phyloP scores from a whole-genome alignment of 2,888 invertebrate genomes.

The Hypomecis punctinalis region DNA sequence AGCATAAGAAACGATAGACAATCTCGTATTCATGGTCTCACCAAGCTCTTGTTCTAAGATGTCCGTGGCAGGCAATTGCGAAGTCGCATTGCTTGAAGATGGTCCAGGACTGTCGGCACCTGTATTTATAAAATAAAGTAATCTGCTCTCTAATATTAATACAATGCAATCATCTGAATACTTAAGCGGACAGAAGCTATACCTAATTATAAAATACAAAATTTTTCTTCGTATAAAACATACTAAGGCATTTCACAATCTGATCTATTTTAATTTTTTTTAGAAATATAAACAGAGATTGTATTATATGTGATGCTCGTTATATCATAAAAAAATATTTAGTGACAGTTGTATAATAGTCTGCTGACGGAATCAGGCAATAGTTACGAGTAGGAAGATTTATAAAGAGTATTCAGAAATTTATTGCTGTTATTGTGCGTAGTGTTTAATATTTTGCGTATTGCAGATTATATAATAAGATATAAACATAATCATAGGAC shows the following conservation, averaged over 20 bases:
- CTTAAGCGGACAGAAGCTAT: no score
- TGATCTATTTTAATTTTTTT: background rate
- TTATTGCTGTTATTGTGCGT: slow-evolving; percentile 25
- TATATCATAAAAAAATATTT: slow-evolving; percentile 15
- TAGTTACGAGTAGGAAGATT: slow-evolving; percentile 22
- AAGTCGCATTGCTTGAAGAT: slow-evolving; percentile 61
- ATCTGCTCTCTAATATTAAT: slow-evolving; percentile 40
- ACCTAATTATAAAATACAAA: background rate
- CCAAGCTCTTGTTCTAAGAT: slow-evolving; percentile 76
- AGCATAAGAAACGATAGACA: background rate
- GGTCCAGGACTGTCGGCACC: slow-evolving; percentile 74
- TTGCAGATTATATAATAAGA: background rate
- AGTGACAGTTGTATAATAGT: slow-evolving; percentile 14
- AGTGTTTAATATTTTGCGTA: slow-evolving; percentile 8
- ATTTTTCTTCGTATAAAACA: background rate
- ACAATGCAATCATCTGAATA: background rate
- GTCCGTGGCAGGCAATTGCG: slow-evolving; percentile 56
- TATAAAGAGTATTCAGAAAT: slow-evolving; percentile 16
- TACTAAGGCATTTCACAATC: background rate
- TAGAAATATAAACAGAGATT: slow-evolving; percentile 11
- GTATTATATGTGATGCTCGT: slow-evolving; percentile 8
- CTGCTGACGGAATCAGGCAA: slow-evolving; percentile 20
- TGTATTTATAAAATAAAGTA: slow-evolving; percentile 54
- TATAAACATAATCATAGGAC: slow-evolving; percentile 8
- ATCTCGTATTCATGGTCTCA: slow-evolving; percentile 55